Base-by-base conservation (phyloP, 2,797 vertebrate species). In the Chelidonichthys spinosus region DNA sequence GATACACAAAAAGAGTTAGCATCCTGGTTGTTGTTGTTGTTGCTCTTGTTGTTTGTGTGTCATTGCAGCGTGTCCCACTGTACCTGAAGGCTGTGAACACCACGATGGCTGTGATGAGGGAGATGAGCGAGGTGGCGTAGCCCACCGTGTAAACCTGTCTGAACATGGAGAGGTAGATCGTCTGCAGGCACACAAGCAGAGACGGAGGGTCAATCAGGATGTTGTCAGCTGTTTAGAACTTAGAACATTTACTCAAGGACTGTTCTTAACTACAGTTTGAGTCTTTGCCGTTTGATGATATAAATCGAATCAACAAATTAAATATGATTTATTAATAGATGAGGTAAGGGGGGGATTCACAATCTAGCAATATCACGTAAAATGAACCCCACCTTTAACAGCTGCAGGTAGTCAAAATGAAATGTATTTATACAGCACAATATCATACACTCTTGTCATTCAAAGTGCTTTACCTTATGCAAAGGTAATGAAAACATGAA, bases 91-190 rank as follows among this genome's bases (percentile, higher is more conserved):
- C 93, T n/a, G 89, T 85, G 58, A 95, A 93, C 82, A 95, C 92
- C 69, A 88, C 85, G 1, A 95, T 92, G 55, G 95, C 95, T 1
- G 93, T 94, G 36, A 95, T 92, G 74, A 95, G 93, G n/a, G 93
- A 94, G 88, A 95, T 82, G 52, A 95, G 93, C 0, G 95, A 95
- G n/a, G 94, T 95, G 63, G 94, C 93, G 0, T 95, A 95, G 56
- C 95, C 95, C 55, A 93, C 94, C 1, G 94, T 95, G 89, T 95
- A 95, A 52, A 95, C 91, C 56, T 93, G 90, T 87, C 95, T 95
- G 90, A 97, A 95, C 1, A 92, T 92, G 44, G 94, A 94, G 71
- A 96, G 95, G 92, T 96, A 96, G 65, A 82, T 94, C 60, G 94
- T 96, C 96, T 97, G 81, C n/a, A 49, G 58, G 71, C 37, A 70